Conservation (phyloP, 2,113 vertebrate genomes). For the Fregetta grallaria region DNA sequence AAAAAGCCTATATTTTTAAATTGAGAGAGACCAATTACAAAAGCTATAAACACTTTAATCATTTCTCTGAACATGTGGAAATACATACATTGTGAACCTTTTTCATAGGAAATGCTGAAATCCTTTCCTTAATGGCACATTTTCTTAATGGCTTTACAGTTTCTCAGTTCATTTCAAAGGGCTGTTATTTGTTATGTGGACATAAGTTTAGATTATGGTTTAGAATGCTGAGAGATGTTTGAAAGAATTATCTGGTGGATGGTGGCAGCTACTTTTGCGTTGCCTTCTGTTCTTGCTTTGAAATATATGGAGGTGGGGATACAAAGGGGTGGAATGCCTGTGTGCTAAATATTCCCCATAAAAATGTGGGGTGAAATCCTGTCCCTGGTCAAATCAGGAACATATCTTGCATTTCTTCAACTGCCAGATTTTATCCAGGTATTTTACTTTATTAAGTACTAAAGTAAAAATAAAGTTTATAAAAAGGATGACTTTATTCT, state of each 20-base stretch:
- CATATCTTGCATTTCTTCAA: neutral
- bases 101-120: slow-evolving; percentile 52
- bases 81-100: slow-evolving; percentile 56
- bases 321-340: neutral
- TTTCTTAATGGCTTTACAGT: slow-evolving; percentile 73
- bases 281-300: slow-evolving; percentile 57
- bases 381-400: neutral
- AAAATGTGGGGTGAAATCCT: slow-evolving; percentile 1
- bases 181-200: slow-evolving; percentile 65
- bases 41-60: slow-evolving; percentile 71
- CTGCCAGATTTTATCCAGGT: slow-evolving; percentile 2
- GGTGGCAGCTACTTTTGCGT: slow-evolving; percentile 42
- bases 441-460: slow-evolving; percentile 40
- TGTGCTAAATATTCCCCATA: neutral
- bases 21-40: slow-evolving; percentile 66
- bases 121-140: slow-evolving; percentile 65
- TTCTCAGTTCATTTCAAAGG: slow-evolving; percentile 62
- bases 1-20: slow-evolving; percentile 64
- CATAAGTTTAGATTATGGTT: slow-evolving; percentile 68
- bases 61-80: slow-evolving; percentile 62
- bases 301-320: neutral
- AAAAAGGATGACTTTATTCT: neutral
- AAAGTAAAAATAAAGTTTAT: slow-evolving; percentile 18
- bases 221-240: slow-evolving; percentile 58
- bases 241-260: slow-evolving; percentile 65